Conservation (phyloP, 2,888 invertebrate species). For the Hypolimnas misippus region DNA sequence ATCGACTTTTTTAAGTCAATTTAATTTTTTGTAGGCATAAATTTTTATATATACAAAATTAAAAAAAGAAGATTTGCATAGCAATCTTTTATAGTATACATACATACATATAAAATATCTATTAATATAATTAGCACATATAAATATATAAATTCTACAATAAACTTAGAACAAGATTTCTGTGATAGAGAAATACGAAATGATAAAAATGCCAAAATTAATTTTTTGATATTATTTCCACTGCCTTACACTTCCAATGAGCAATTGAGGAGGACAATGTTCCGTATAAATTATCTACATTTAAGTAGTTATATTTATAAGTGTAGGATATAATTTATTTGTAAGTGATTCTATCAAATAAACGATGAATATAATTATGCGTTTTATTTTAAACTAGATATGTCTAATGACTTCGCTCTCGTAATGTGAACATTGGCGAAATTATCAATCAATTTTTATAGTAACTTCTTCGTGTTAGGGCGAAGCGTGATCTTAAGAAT, state of each 20-base stretch:
- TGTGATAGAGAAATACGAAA: constrained; percentile 26
- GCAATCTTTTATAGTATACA: constrained; percentile 14
- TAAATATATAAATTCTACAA: constrained; percentile 11
- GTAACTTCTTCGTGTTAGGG: no score
- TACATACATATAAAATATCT: background rate
- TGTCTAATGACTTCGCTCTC: constrained; percentile 14
- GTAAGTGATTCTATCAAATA: constrained; percentile 28
- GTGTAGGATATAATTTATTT: constrained; percentile 9
- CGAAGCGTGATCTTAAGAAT: no score
- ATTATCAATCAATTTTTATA: no score
- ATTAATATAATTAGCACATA: background rate
- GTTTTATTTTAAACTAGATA: constrained; percentile 8
- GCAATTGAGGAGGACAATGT: constrained; percentile 16
- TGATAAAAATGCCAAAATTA: constrained; percentile 32
- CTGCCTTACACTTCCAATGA: constrained; percentile 41
- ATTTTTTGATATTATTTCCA: constrained; percentile 32
- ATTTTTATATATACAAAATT: background rate
- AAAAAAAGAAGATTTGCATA: constrained; percentile 8
- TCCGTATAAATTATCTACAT: constrained; percentile 21
- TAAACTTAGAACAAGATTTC: constrained; percentile 24
- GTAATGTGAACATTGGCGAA: no score
- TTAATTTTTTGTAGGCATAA: background rate
- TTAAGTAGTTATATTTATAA: constrained; percentile 21
- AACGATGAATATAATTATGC: constrained; percentile 15
- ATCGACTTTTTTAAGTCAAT: background rate